A percentile compares a stretch with the other conserved stretches of the same genome.
phyloP scores from a whole-genome alignment of 2,113 vertebrate genomes.

The Hiodon tergisus region DNA sequence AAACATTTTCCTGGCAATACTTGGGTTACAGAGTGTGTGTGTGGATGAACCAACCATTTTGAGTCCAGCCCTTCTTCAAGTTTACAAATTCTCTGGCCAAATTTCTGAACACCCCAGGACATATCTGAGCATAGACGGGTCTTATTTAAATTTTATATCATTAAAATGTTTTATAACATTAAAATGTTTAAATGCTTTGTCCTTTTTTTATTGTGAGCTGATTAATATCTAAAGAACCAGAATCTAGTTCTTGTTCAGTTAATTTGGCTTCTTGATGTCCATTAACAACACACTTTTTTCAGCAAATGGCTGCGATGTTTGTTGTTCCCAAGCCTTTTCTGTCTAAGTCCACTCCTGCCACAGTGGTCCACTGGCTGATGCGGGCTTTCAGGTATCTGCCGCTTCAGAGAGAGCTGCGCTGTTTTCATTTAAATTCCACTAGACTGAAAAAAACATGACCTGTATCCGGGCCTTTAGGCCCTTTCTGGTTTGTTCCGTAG shows the following conservation, averaged over 20 bases:
- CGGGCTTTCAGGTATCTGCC: no score
- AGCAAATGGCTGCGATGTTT: no score
- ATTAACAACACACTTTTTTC: no score
- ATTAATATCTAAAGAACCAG: no score
- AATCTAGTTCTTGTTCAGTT: no score
- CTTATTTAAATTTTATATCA: no score
- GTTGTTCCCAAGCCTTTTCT: no score
- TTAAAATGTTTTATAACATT: no score
- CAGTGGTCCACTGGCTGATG: no score
- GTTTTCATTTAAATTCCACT: not conserved
- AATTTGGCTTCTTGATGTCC: no score
- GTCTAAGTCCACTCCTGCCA: no score
- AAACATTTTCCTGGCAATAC: not conserved
- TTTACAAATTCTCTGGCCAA: conserved; percentile 27
- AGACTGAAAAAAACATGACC: not conserved
- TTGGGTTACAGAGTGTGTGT: conserved; percentile 51
- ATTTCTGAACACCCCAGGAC: conserved; percentile 3
- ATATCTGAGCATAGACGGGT: no score
- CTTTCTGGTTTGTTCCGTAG: conserved; percentile 5
- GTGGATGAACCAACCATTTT: conserved; percentile 32
- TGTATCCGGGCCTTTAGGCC: not conserved
- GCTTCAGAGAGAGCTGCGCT: not conserved
- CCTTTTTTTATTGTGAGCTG: not conserved
- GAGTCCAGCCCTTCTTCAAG: conserved; percentile 58
- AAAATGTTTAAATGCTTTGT: not conserved